Percentiles rank a stretch among this genome's conserved stretches.
phyloP scores from a whole-genome alignment of 2,888 invertebrate genomes.

The Xylophagus ater region DNA sequence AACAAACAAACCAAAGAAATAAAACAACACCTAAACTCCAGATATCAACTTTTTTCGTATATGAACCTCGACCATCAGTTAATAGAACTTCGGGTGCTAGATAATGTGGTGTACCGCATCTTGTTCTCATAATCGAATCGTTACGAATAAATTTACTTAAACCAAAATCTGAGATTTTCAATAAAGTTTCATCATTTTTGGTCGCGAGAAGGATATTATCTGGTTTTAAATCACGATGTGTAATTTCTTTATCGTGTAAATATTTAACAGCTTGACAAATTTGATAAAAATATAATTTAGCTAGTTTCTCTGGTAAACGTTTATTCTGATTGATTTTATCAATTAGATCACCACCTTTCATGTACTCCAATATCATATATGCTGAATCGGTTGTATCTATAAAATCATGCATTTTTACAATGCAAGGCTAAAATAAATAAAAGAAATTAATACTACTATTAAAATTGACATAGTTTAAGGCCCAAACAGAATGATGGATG shows the following conservation, averaged over 20 bases:
- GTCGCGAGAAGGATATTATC: slow-evolving; percentile 36
- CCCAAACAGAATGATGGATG: too few relatives aligned
- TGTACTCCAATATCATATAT: slow-evolving; percentile 75
- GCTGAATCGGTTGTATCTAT: slow-evolving; percentile 62
- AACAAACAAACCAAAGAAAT: slow-evolving; percentile 72
- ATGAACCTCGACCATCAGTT: slow-evolving; percentile 50
- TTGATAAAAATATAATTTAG: slow-evolving; percentile 74
- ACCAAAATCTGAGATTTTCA: slow-evolving; percentile 60
- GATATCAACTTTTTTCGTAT: slow-evolving; percentile 70
- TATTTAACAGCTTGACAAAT: slow-evolving; percentile 75
- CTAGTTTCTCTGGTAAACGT: slow-evolving; percentile 53
- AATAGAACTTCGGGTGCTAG: slow-evolving; percentile 78
- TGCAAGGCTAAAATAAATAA: slow-evolving; percentile 54
- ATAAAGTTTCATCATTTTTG: slow-evolving; percentile 33
- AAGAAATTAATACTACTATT: too few relatives aligned
- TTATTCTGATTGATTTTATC: slow-evolving; percentile 55
- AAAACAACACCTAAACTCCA: slow-evolving; percentile 90
- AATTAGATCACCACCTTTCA: slow-evolving; percentile 81
- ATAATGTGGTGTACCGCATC: slow-evolving; percentile 85
- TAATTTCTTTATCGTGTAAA: slow-evolving; percentile 57
- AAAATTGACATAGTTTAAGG: too few relatives aligned
- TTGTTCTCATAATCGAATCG: slow-evolving; percentile 69
- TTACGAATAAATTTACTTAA: slow-evolving; percentile 75
- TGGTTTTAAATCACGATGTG: slow-evolving; percentile 37
- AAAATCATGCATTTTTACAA: slow-evolving; percentile 70